These are phyloP conservation scores for Epinotia nisella DNA, from an alignment of 2,888 invertebrate species.

Conservation along the genomic window DNA sequence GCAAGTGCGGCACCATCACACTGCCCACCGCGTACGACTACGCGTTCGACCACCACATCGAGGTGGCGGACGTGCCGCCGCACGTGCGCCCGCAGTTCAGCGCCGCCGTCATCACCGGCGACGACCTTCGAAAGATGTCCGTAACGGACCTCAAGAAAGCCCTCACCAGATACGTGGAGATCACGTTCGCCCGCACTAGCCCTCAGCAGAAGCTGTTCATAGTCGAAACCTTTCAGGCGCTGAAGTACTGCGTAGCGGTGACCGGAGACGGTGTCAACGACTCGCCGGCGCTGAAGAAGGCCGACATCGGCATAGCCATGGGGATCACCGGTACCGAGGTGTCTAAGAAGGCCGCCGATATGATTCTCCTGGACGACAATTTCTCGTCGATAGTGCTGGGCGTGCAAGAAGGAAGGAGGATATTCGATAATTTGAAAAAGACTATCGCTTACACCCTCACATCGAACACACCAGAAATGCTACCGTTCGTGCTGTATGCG, in stretches of 20 bases:
- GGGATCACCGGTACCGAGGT: conserved; percentile 91
- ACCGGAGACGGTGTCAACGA: conserved; percentile 96
- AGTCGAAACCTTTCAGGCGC: conserved; percentile 91
- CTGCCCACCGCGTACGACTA: conserved; percentile 88
- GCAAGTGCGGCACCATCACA: conserved; percentile 87
- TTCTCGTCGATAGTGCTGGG: conserved; percentile 95
- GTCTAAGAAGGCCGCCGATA: conserved; percentile 95
- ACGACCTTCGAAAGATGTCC: conserved; percentile 85
- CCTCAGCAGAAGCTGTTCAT: conserved; percentile 88
- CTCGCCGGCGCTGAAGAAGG: conserved; percentile 93
- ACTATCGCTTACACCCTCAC: conserved; percentile 94
- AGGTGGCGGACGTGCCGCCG: conserved; percentile 78
- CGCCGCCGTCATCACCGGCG: conserved; percentile 76
- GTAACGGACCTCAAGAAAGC: conserved; percentile 83
- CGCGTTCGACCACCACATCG: conserved; percentile 85
- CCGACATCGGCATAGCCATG: conserved; percentile 93
- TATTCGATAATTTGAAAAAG: conserved; percentile 94
- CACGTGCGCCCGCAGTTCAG: conserved; percentile 74
- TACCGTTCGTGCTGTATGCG: conserved; percentile 92
- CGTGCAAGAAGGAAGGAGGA: conserved; percentile 91
- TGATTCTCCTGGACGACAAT: conserved; percentile 95
- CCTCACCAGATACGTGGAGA: conserved; percentile 86
- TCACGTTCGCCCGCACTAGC: conserved; percentile 90
- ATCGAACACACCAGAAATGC: conserved; percentile 93
- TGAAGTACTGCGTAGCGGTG: conserved; percentile 92